Evolutionary conservation across 23 tunicate species (phyloP), one percentile per base, ranked within the genome.

Genomic region (Aplidium turbinatum): DNA sequence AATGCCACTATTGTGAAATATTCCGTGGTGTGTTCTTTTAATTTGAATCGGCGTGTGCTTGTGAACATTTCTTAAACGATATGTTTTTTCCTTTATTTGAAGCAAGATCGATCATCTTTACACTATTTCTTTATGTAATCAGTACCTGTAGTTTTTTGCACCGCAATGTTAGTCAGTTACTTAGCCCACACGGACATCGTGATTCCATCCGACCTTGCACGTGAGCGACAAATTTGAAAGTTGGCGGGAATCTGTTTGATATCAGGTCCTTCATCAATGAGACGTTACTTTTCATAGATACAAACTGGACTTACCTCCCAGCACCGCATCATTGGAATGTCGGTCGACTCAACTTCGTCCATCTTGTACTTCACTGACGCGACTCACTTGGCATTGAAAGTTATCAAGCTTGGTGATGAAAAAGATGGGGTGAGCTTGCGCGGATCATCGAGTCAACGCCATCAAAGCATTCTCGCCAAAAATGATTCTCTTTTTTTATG

Each of bases 301-400:
- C 11, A 11, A 11, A 42, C 16, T 42, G 16, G 16, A 55, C 7
- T 19, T 63, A 5, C 34, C 46, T 32, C 3, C 20, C 47, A 35
- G 70, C 4, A 23, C 1, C 70, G 23, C 16, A 38, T 29, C 2
- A 46, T 29, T 26, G 72, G 82, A 0, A 27, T 76, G 2, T 40
- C 57, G 18, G 45, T 76, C 33, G 72, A 76, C 58, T 45, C 50
- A 28, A 62, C 54, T 0, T 60, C 60, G 1, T 35, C 42, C 33
- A 76, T 45, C 47, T 27, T 76, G 26, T 62, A 38, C 5, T 76
- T 71, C 72, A 28, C 58, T 18, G 60, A 76, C 45, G 0, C 68
- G 1, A 45, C 31, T 1, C n/a, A 42, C 1, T 24, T 39, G 13
- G 42, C 82, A 20, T 58, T 76, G 1, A 62, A 62, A 16, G 62